phyloP scores from a whole-genome alignment of 2,797 vertebrate species.

The Ctenopoma multispine region DNA sequence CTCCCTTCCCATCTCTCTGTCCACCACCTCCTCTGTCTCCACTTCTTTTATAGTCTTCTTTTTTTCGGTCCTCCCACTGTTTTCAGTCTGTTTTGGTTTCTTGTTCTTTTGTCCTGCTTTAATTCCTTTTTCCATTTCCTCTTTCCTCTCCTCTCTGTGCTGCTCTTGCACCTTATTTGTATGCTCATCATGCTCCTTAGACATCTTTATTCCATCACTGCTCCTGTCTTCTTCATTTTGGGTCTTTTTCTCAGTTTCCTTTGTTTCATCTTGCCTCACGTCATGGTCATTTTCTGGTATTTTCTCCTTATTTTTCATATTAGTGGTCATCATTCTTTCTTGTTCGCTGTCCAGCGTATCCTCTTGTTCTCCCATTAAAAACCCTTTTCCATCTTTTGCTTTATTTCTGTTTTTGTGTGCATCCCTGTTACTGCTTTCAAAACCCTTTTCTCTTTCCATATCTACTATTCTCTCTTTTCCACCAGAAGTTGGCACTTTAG shows the following conservation, averaged over 20 bases:
- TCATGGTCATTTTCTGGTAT: conserved; percentile 41
- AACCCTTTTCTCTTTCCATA: conserved; percentile 32
- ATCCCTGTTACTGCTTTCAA: conserved; percentile 44
- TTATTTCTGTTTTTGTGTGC: conserved; percentile 20
- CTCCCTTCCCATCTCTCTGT: conserved; percentile 32
- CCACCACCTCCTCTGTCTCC: conserved; percentile 27
- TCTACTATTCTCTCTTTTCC: conserved; percentile 44
- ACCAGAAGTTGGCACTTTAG: conserved; percentile 35
- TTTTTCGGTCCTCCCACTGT: conserved; percentile 41
- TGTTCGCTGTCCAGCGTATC: conserved; percentile 35
- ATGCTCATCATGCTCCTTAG: conserved; percentile 42
- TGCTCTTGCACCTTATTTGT: conserved; percentile 57
- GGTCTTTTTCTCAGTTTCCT: conserved; percentile 50
- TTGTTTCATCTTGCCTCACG: conserved; percentile 49
- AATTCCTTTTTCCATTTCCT: conserved; percentile 62
- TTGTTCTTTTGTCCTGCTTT: conserved; percentile 63
- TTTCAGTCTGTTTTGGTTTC: conserved; percentile 64
- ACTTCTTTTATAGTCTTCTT: conserved; percentile 56
- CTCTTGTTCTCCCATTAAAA: conserved; percentile 27
- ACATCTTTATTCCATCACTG: conserved; percentile 66
- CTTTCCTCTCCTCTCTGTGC: conserved; percentile 44
- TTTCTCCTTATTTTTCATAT: conserved; percentile 42
- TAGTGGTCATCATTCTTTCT: conserved; percentile 24
- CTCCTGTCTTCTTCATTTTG: conserved; percentile 40
- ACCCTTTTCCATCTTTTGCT: conserved; percentile 12